Evolutionary conservation across 2,797 vertebrate genomes (phyloP).

Genomic region (Rhinichthys osculus): DNA sequence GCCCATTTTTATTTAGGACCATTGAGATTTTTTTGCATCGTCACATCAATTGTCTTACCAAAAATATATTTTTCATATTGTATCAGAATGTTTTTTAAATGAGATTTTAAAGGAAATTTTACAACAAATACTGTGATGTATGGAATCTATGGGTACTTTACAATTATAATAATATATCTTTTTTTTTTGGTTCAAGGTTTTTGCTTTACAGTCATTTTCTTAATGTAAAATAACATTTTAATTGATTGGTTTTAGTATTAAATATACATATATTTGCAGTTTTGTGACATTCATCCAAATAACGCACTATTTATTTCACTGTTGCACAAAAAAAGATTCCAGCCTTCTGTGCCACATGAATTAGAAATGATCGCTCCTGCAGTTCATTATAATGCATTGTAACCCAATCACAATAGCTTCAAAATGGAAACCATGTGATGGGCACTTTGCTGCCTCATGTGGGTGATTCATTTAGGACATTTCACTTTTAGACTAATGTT

Average conservation of each 20-base stretch:
- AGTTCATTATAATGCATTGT: constrained; percentile 30
- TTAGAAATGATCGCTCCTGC: constrained; percentile 31
- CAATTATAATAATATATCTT: not conserved
- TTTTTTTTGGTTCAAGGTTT: not conserved
- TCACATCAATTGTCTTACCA: not conserved
- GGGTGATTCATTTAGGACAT: constrained; percentile 26
- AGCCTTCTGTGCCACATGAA: constrained; percentile 26
- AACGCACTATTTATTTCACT: not conserved
- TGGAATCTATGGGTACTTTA: not conserved
- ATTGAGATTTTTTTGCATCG: not conserved
- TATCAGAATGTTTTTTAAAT: no score
- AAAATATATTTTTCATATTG: not conserved
- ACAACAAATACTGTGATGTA: not conserved
- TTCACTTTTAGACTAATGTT: constrained; percentile 30
- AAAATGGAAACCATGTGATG: constrained; percentile 41
- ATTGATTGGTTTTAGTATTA: not conserved
- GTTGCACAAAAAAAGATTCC: not conserved
- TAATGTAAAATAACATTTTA: not conserved
- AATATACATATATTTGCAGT: not conserved
- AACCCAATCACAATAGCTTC: constrained; percentile 31
- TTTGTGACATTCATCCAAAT: not conserved
- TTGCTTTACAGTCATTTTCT: not conserved
- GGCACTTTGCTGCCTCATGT: constrained; percentile 26
- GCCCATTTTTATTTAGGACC: no score
- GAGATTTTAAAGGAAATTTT: not conserved